These are phyloP conservation scores for Rhagologus leucostigma DNA, from an alignment of 2,113 vertebrate species.

Conservation along the genomic window DNA sequence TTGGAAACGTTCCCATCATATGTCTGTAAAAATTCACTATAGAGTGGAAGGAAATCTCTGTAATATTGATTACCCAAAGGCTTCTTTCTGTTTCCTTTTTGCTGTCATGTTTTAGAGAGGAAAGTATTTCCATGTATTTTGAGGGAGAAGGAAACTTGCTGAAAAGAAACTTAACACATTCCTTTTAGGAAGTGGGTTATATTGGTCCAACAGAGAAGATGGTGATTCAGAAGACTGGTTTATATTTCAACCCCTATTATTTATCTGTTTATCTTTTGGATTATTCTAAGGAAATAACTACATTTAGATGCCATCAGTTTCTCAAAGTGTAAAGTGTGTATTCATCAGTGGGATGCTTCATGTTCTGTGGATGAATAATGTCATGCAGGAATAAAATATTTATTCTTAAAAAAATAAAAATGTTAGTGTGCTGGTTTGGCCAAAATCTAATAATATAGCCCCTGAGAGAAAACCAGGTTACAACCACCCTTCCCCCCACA, in stretches of 20 bases:
- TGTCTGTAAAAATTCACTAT: neutral
- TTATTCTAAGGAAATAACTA: neutral
- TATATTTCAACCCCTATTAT: neutral
- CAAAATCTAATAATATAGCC: no score
- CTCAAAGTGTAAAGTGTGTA: neutral
- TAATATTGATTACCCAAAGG: neutral
- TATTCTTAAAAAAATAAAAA: neutral
- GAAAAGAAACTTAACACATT: neutral
- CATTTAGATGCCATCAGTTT: neutral
- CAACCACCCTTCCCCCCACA: no score
- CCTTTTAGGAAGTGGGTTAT: neutral
- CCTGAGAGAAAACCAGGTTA: no score
- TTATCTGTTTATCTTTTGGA: neutral
- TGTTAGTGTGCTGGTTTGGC: no score
- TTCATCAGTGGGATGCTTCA: neutral
- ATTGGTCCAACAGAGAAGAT: neutral
- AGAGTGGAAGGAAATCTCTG: neutral
- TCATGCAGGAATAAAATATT: neutral
- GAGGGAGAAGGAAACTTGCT: neutral
- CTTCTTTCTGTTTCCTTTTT: neutral
- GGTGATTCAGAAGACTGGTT: neutral
- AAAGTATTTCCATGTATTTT: neutral
- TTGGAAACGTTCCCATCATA: neutral
- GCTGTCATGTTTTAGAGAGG: neutral
- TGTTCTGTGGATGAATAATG: neutral